Percentiles rank a stretch among this genome's conserved stretches.
Evolutionary conservation across 2,113 vertebrate genomes (phyloP).

Genomic region (Collichthys lucidus): DNA sequence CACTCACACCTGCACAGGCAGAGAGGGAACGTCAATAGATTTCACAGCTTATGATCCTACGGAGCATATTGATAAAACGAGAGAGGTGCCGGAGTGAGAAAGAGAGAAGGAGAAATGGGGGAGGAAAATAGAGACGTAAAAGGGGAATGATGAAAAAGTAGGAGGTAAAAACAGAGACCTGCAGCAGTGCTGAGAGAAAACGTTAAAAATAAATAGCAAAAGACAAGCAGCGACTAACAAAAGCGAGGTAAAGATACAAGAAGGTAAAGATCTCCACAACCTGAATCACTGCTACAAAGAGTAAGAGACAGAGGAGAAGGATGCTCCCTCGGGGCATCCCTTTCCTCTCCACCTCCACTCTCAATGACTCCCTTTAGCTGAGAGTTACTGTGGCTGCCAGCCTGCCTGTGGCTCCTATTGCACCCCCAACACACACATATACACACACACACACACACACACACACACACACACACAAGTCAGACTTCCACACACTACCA

Average conservation of each 20-base stretch:
- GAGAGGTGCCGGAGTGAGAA: background rate
- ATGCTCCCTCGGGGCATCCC: conserved; percentile 72
- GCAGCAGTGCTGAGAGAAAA: background rate
- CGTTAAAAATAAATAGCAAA: background rate
- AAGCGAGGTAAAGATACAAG: conserved; percentile 3
- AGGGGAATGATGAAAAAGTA: background rate
- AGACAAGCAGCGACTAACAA: conserved; percentile 17
- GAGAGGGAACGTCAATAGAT: conserved; percentile 20
- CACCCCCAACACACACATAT: conserved; percentile 23
- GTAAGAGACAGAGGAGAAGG: conserved; percentile 46
- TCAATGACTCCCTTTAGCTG: conserved; percentile 71
- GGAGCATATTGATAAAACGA: background rate
- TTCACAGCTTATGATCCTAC: conserved; percentile 9
- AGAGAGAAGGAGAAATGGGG: background rate
- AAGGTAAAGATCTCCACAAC: conserved; percentile 24
- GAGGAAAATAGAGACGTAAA: background rate
- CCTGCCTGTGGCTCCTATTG: conserved; percentile 61
- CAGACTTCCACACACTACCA: background rate
- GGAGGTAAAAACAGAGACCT: conserved; percentile 17
- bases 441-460: conserved; percentile 18
- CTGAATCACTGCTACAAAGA: conserved; percentile 28
- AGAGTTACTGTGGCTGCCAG: conserved; percentile 66
- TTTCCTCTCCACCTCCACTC: conserved; percentile 64
- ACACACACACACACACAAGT: conserved; percentile 17
- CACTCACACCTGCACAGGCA: conserved; percentile 67